These are phyloP conservation scores for Enteromius fasciolatus DNA, from an alignment of 2,797 vertebrate species.

Conservation along the genomic window DNA sequence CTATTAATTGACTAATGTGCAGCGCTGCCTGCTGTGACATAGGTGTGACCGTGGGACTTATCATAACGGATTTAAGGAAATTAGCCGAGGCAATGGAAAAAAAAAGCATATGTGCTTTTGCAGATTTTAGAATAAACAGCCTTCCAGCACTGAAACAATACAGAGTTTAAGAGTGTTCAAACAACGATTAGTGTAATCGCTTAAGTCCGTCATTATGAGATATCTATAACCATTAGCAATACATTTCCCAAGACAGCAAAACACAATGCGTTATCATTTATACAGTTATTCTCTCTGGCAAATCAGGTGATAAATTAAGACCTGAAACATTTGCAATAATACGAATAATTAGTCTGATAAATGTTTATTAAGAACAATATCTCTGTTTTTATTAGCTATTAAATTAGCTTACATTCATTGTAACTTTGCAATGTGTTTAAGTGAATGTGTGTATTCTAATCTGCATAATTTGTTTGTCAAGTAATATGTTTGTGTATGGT, in stretches of 20 bases:
- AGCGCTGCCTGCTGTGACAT: conserved; percentile 79
- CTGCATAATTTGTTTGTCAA: neutral
- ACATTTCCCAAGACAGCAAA: conserved; percentile 72
- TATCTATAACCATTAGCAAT: conserved; percentile 73
- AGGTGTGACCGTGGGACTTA: conserved; percentile 85
- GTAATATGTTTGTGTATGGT: neutral
- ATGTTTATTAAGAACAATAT: conserved; percentile 59
- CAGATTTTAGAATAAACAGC: conserved; percentile 62
- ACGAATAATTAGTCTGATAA: conserved; percentile 71
- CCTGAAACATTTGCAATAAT: conserved; percentile 72
- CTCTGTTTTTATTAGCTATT: conserved; percentile 45
- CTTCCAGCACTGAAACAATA: conserved; percentile 68
- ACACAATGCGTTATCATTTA: conserved; percentile 73
- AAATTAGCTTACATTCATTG: neutral
- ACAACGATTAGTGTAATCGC: conserved; percentile 79
- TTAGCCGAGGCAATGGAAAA: conserved; percentile 70
- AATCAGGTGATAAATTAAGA: conserved; percentile 78
- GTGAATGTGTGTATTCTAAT: neutral
- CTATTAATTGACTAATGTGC: conserved; percentile 99
- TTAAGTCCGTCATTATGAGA: conserved; percentile 77
- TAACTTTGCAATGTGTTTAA: neutral
- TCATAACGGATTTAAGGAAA: conserved; percentile 81
- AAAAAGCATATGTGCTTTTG: conserved; percentile 57
- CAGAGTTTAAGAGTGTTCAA: conserved; percentile 72
- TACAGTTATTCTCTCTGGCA: conserved; percentile 64